Base-by-base conservation (phyloP, 2,797 vertebrate genomes). In the Myiotriccus ornatus region DNA sequence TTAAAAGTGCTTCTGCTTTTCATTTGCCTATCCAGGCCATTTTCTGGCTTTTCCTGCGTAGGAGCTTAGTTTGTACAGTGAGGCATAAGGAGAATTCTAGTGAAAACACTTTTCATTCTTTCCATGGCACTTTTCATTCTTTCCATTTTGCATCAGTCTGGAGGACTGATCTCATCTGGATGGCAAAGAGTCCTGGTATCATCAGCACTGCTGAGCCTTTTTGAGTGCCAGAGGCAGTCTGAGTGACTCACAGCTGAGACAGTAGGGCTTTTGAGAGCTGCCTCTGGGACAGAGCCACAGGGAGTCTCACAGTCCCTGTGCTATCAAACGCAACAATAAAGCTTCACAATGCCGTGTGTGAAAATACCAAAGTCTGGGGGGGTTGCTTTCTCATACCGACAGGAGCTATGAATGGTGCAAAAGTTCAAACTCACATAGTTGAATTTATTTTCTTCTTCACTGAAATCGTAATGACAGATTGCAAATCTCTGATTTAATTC, bases 231-330 rank as follows among this genome's bases (percentile, higher is more conserved):
- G 76, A 83, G 78, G 84, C 95, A 74, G 74, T 50, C 68, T 43
- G 56, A 59, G 39, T 94, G 76, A 94, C 69, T 89, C 78, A 78
- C 12, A 94, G 89, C 49, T 87, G 82, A 93, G 75, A 89, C 81
- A 80, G 81, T 39, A 74, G 57, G 56, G 73, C 89, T 94, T 95
- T 85, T 94, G 84, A 93, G 86, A 85, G 71, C 62, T 68, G 87
- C 71, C 73, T 75, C 64, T 89, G 71, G 78, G 86, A 76, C 62
- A 92, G 64, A 92, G 75, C 62, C 87, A 85, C 87, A 67, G 17
- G 67, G 43, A 92, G 60, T 22, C 75, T 95, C 73, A 62, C 65
- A 76, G 5, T 81, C 82, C 41, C 35, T 63, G 27, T 21, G 71
- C 76, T 68, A 69, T 57, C 55, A 71, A 85, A 89, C 75, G 43